A percentile compares a stretch with the other conserved stretches of the same genome.
Evolutionary conservation across 2,113 vertebrate genomes (phyloP).

Genomic region (Elgaria multicarinata): DNA sequence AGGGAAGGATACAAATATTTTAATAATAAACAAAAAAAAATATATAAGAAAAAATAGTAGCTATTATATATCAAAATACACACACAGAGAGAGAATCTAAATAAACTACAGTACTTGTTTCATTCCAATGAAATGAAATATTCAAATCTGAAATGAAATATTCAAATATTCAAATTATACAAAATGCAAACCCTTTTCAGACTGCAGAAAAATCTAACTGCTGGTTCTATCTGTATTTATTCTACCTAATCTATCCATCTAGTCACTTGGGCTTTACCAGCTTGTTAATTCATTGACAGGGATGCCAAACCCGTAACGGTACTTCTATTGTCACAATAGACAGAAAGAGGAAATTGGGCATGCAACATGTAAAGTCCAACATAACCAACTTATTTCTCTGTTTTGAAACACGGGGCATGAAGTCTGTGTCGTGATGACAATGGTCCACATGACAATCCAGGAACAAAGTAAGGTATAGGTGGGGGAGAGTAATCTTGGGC

Average conservation of each 20-base stretch:
- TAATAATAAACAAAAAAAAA: too few relatives aligned
- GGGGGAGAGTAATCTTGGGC: neutral
- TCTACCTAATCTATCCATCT: neutral
- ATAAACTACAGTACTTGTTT: neutral
- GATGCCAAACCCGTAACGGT: neutral
- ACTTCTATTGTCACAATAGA: neutral
- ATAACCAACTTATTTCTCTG: neutral
- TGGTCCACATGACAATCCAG: neutral
- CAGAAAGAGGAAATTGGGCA: neutral
- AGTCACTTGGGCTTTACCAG: neutral
- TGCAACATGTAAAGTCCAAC: neutral
- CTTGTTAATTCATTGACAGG: too few relatives aligned
- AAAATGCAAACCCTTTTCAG: constrained; percentile 9
- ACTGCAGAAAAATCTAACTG: neutral
- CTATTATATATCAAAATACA: neutral
- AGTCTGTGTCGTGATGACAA: neutral
- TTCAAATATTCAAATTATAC: neutral
- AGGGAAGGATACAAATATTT: too few relatives aligned
- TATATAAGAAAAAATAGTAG: too few relatives aligned
- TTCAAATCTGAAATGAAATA: neutral
- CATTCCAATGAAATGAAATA: neutral
- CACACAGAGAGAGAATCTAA: neutral
- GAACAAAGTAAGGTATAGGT: neutral
- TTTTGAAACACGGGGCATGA: neutral
- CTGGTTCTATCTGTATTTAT: neutral